Percentiles rank a stretch among this genome's conserved stretches.
Evolutionary conservation across 2,113 vertebrate genomes (phyloP).

Genomic region (Nansenia antarctica): DNA sequence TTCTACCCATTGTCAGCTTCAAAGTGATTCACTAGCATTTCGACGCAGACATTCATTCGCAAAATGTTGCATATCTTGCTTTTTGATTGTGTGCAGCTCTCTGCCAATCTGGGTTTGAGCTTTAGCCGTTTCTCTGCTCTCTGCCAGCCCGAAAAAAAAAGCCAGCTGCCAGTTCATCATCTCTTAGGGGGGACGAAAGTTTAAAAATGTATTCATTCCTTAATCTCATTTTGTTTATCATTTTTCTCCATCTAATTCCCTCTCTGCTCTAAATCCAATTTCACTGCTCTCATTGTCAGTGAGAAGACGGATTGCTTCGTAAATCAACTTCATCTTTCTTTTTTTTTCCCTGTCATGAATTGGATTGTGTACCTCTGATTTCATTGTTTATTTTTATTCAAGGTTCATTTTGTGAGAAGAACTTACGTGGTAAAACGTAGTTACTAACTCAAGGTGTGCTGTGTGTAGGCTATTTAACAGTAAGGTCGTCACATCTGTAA

Average conservation of each 20-base stretch:
- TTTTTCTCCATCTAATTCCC: conserved; percentile 59
- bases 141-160: conserved; percentile 32
- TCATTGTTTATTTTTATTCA: conserved; percentile 44
- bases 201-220: conserved; percentile 57
- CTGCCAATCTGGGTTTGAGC: conserved; percentile 42
- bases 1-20: background rate
- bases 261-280: conserved; percentile 58
- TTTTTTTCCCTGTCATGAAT: conserved; percentile 35
- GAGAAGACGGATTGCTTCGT: conserved; percentile 46
- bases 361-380: conserved; percentile 44
- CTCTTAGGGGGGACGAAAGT: conserved; percentile 43
- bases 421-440: background rate
- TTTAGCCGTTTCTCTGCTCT: conserved; percentile 19
- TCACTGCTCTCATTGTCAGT: conserved; percentile 46
- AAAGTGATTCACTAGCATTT: conserved; percentile 13
- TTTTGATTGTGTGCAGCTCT: conserved; percentile 24
- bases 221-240: conserved; percentile 61
- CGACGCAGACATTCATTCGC: conserved; percentile 24
- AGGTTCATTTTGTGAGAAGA: conserved; percentile 34
- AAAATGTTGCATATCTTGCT: conserved; percentile 41
- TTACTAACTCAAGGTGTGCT: background rate
- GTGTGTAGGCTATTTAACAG: background rate
- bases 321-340: conserved; percentile 46
- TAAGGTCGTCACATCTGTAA: too few species aligned
- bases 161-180: conserved; percentile 45